Evolutionary conservation across 2,888 invertebrate species (phyloP), one percentile per base, ranked within the genome.

Genomic region (Plagodis dolabraria): DNA sequence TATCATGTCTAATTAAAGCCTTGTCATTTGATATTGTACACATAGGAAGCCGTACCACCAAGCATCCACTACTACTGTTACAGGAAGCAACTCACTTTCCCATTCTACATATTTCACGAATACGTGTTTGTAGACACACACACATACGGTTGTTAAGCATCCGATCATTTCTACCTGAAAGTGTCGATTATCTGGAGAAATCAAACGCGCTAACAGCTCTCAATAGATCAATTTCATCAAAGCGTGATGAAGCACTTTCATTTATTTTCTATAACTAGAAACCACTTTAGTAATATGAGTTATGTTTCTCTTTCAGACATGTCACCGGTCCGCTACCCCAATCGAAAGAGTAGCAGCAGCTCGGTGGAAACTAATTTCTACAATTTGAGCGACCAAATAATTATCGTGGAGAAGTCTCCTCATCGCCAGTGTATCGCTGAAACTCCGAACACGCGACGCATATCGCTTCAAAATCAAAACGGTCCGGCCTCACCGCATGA

Each of bases 361-460:
- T 92, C 93, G 71, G 94, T 95, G 60, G 95, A 95, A 80, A 94
- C 94, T 0, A 95, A 95, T 75, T 94, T 94, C 75, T 95, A 95
- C 86, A 95, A 95, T 82, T 93, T 95, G 38, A 94, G 87, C 68
- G 94, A 94, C 74, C 94, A 94, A 83, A 87, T 94, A 58, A 93
- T 94, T 64, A 93, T 94, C 51, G 92, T 94, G 49, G 94, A 94
- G 78, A 94, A 93, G 83, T 92, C 93, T 40, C 93, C 93, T 9
- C 92, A 91, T 75, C 84, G 86, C 74, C 85, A 92, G 60, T 88
- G 86, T 55, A 78, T 81, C 60, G 74, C 76, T 47, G 87, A 88
- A 57, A 86, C 89, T 57, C 89, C 91, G 50, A 82, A 80, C 60
- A 84, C 85, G 48, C 83, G 93, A 47, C 89, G 92, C 65, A 87